Conservation (phyloP, 2,113 vertebrate genomes). For the Melospiza melodia region DNA sequence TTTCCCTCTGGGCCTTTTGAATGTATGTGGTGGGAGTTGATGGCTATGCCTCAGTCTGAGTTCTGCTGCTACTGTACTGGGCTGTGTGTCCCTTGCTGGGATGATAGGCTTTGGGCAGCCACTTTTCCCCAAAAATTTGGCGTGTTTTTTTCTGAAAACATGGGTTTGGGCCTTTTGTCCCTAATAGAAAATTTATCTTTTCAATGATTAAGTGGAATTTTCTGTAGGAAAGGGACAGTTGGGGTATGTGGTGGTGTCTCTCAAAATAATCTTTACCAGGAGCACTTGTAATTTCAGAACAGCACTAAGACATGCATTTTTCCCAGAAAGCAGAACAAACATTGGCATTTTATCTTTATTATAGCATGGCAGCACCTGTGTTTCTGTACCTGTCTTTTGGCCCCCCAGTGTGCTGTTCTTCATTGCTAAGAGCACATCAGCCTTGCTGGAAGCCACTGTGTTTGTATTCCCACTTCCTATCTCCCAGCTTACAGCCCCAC, state of each 20-base stretch:
- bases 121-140: neutral
- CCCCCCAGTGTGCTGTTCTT: accelerated
- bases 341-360: neutral
- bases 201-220: neutral
- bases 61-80: conserved; percentile 14
- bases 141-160: neutral
- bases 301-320: neutral
- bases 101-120: neutral
- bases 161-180: neutral
- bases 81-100: neutral
- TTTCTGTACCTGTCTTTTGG: neutral
- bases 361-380: neutral
- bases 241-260: neutral
- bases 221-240: neutral
- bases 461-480: neutral
- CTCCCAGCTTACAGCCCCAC: neutral
- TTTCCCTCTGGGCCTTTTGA: neutral
- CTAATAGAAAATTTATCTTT: neutral
- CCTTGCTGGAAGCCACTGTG: neutral
- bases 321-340: neutral
- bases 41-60: neutral
- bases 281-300: neutral
- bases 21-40: conserved; percentile 26
- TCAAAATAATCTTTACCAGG: neutral
- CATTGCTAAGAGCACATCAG: neutral